Evolutionary conservation across 2,113 vertebrate genomes (phyloP).

Genomic region (Aepyceros melampus): DNA sequence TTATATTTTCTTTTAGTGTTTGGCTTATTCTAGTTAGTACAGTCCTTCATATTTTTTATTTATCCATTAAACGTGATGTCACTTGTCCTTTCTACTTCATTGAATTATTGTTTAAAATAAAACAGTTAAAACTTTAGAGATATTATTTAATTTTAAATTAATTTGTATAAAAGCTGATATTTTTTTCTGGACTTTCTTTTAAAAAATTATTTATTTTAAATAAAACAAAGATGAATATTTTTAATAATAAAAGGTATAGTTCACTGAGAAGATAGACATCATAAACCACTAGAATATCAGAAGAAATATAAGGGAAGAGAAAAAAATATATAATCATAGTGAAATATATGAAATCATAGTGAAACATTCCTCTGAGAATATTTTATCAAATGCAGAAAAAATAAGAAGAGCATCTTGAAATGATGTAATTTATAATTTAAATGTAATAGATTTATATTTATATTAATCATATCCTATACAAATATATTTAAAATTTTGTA

Average conservation of each 20-base stretch:
- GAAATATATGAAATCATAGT: not conserved
- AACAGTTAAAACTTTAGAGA: not conserved
- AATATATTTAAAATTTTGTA: not conserved
- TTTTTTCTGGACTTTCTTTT: not conserved
- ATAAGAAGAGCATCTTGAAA: not conserved
- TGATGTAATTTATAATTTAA: not conserved
- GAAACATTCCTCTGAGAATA: not conserved
- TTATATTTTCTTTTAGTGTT: not conserved
- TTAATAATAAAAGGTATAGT: not conserved
- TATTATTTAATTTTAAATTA: not conserved
- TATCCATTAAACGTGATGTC: not conserved
- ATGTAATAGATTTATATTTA: not conserved
- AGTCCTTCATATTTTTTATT: not conserved
- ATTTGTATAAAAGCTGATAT: not conserved
- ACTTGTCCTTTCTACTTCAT: not conserved
- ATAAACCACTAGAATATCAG: not conserved
- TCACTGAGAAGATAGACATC: not conserved
- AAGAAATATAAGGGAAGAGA: not conserved
- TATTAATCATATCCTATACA: not conserved
- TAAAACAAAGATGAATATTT: not conserved
- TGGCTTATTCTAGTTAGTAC: not conserved
- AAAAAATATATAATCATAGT: not conserved
- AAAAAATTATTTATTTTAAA: not conserved
- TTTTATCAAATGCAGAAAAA: not conserved
- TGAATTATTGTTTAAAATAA: not conserved